phyloP scores from a whole-genome alignment of 2,797 vertebrate genomes.

The Avahi laniger region DNA sequence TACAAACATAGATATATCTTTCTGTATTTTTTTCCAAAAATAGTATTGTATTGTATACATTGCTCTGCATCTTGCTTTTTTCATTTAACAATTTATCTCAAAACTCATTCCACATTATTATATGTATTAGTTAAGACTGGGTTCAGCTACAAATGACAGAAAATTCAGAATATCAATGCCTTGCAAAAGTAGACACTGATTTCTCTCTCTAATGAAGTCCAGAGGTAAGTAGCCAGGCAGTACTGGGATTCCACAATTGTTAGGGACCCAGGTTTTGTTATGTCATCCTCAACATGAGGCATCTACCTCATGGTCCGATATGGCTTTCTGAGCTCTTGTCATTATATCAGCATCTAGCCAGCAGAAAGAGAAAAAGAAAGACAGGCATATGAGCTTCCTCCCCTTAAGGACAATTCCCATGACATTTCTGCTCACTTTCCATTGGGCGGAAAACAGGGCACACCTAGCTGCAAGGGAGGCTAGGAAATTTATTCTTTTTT shows the following conservation, averaged over 20 bases:
- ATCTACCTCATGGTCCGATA: neutral
- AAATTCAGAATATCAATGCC: neutral
- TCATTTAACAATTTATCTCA: neutral
- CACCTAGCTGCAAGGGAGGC: neutral
- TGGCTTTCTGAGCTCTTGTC: neutral
- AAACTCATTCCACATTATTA: neutral
- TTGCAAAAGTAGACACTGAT: neutral
- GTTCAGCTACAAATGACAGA: neutral
- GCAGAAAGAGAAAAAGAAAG: neutral
- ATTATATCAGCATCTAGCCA: neutral
- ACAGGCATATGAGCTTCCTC: neutral
- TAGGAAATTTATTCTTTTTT: conserved; percentile 21
- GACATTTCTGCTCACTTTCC: neutral
- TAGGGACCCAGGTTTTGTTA: neutral
- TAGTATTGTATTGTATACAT: neutral
- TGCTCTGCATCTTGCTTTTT: neutral
- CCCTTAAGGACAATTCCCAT: neutral
- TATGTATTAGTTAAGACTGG: conserved; percentile 16
- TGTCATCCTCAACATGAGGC: neutral
- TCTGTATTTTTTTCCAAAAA: neutral
- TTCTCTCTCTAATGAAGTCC: neutral
- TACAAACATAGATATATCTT: neutral
- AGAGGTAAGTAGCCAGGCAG: neutral
- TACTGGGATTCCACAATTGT: neutral
- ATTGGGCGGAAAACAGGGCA: neutral